Percentiles rank a stretch among this genome's conserved stretches.
phyloP scores from a whole-genome alignment of 2,113 vertebrate species.

The Calyptomena viridis region DNA sequence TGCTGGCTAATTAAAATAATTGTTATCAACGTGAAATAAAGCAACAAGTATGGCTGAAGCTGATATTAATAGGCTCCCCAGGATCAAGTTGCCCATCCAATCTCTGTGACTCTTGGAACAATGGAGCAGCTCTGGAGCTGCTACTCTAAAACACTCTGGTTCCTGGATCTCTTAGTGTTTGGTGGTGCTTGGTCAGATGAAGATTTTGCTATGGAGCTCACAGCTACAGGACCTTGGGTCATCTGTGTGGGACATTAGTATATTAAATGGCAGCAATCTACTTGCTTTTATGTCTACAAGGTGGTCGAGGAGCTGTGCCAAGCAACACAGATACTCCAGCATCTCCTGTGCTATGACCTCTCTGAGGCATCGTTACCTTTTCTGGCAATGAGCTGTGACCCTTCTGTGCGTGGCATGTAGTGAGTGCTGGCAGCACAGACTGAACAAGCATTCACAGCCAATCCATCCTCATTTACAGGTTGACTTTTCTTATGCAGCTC shows the following conservation, averaged over 20 bases:
- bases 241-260: not conserved
- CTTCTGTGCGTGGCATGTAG: not conserved
- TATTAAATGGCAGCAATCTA: not conserved
- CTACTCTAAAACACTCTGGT: not conserved
- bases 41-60: not conserved
- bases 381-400: not conserved
- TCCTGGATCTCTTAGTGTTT: not conserved
- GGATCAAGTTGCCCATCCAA: not conserved
- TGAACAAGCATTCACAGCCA: not conserved
- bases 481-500: not conserved
- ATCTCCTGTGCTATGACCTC: not conserved
- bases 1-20: not conserved
- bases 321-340: not conserved
- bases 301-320: accelerated
- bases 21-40: not conserved
- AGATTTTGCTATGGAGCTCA: not conserved
- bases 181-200: not conserved
- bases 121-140: not conserved
- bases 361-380: not conserved
- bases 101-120: not conserved
- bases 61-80: accelerated
- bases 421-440: not conserved
- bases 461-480: not conserved
- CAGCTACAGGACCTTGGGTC: not conserved
- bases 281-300: not conserved